A percentile compares a stretch with the other conserved stretches of the same genome.
Evolutionary conservation across 2,888 invertebrate genomes (phyloP).

Genomic region (Tachina lurida): DNA sequence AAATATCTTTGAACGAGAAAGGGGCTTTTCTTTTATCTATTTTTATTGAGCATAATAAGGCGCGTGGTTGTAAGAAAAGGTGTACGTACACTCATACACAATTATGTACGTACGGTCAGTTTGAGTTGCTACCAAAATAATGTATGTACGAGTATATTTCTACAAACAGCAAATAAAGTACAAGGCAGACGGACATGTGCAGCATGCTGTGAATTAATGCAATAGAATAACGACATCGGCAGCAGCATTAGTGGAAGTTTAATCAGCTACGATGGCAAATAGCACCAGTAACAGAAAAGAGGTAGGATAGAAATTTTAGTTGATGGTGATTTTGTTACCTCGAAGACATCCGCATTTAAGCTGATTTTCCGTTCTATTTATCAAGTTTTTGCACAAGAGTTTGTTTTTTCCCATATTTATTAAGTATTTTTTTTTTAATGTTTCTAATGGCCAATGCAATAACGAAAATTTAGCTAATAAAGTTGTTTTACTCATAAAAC

Average conservation of each 20-base stretch:
- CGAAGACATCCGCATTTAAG: slow-evolving; percentile 77
- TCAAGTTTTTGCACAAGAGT: slow-evolving; percentile 59
- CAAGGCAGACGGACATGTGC: slow-evolving; percentile 23
- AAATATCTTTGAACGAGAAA: slow-evolving; percentile 33
- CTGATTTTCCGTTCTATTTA: slow-evolving; percentile 73
- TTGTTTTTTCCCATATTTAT: slow-evolving; percentile 34
- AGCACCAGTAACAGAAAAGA: slow-evolving; percentile 43
- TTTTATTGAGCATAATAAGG: slow-evolving; percentile 13
- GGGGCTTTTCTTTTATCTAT: slow-evolving; percentile 9
- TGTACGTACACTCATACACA: no score
- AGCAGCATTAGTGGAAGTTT: slow-evolving; percentile 46
- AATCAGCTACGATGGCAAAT: slow-evolving; percentile 30
- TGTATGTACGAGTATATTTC: no score
- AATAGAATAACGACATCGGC: slow-evolving; percentile 54
- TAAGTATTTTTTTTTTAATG: slow-evolving; percentile 36
- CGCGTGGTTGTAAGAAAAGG: slow-evolving; percentile 51
- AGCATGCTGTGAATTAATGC: slow-evolving; percentile 50
- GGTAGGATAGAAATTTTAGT: slow-evolving; percentile 55
- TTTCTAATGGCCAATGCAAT: slow-evolving; percentile 50
- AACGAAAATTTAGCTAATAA: slow-evolving; percentile 48
- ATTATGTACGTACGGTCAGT: slow-evolving; percentile 39
- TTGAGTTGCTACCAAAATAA: slow-evolving; percentile 26
- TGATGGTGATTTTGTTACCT: slow-evolving; percentile 77
- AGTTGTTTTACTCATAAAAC: slow-evolving; percentile 19
- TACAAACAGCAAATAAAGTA: slow-evolving; percentile 29